Conservation (phyloP, 2,113 vertebrate species). For the Solenodon paradoxus region DNA sequence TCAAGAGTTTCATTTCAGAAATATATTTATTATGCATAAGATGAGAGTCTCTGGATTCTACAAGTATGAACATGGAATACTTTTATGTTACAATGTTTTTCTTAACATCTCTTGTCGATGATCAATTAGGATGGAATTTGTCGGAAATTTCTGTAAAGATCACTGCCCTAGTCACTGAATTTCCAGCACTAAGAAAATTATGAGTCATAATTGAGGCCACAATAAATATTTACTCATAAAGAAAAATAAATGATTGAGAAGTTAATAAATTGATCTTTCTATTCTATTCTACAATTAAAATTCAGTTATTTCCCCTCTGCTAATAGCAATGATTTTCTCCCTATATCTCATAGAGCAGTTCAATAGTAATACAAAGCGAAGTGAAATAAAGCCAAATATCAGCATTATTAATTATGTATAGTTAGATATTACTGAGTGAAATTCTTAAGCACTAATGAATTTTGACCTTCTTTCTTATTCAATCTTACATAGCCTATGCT, state of each 20-base stretch:
- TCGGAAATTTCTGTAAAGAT: not conserved
- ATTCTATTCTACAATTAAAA: not conserved
- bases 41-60: not conserved
- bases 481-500: not conserved
- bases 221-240: constrained; percentile 28
- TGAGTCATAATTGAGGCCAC: not conserved
- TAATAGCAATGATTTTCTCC: not conserved
- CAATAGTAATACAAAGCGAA: not conserved
- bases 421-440: not conserved
- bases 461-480: not conserved
- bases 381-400: not conserved
- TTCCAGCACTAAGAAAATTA: not conserved
- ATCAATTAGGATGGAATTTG: not conserved
- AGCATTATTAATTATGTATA: not conserved
- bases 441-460: not conserved
- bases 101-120: not conserved
- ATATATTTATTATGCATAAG: not conserved
- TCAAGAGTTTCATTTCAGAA: not conserved
- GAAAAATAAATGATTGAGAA: not conserved
- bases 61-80: not conserved
- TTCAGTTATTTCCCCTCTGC: not conserved
- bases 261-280: not conserved
- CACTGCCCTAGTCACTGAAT: not conserved
- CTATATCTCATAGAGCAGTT: not conserved
- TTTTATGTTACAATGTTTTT: not conserved